Base-by-base conservation (phyloP, 2,113 vertebrate species). In the Ameiurus melas region DNA sequence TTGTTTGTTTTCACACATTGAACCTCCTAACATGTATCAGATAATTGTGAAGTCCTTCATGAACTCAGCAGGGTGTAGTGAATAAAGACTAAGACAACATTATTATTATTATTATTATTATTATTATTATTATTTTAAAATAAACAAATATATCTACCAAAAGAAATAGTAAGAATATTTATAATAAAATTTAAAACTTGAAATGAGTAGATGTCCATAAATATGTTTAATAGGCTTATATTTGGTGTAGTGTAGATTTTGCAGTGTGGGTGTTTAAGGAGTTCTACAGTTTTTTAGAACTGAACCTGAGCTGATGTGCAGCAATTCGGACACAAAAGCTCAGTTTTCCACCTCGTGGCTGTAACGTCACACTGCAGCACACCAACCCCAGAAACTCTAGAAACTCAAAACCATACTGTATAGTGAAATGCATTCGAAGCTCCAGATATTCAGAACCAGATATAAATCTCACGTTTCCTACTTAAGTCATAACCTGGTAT, bases 271-370 rank as follows among this genome's bases (percentile, higher is more conserved):
- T 13, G 12, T 66, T 27, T 10, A 13, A n/a, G 27, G 62, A 64
- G 62, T 27, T 10, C 33, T 20, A 20, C 70, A 39, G 33, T 17
- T 70, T 33, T 70, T 33, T 7, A 14, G 33, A 71, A 19, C 30
- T 36, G 33, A 71, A 20, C 27, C 64, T 68, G 22, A 62, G 8
- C 20, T 60, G 33, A 19, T 47, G 19, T 75, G 0, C 53, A 85
- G 70, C 6, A 85, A 39, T 73, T 71, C 20, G 57, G 20, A 57
- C 20, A 57, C 30, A 27, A 39, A 57, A 43, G 16, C 80, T 82
- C 27, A 80, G 73, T 47, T 47, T 47, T 19, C 89, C 91, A 93
- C 92, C 94, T 93, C n/a, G 89, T 93, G 94, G 93, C 85, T 6
- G 60, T 84, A 85, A 53, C 80, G 84, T 77, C 79, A 64, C 86